phyloP scores from a whole-genome alignment of 2,797 vertebrate genomes.

The Myripristis jacobus region DNA sequence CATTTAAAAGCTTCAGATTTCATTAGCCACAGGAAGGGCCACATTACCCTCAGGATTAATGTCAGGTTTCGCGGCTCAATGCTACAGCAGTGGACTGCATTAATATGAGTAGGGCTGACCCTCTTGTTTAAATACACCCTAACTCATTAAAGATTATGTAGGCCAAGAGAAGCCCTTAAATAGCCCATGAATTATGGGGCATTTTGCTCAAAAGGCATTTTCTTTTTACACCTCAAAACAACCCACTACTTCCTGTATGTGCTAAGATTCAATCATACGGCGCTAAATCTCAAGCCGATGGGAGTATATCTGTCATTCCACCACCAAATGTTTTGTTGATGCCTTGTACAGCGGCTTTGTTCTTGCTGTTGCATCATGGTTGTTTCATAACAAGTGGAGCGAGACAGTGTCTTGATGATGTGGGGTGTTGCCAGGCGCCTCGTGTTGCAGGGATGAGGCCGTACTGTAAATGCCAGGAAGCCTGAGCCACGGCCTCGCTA shows the following conservation, averaged over 20 bases:
- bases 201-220: slow-evolving; percentile 61
- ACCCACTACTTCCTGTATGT: slow-evolving; percentile 62
- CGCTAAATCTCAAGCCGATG: slow-evolving; percentile 44
- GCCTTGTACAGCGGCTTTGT: slow-evolving; percentile 39
- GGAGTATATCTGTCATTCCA: slow-evolving; percentile 49
- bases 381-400: slow-evolving; percentile 68
- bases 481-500: slow-evolving; percentile 62
- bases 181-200: slow-evolving; percentile 72
- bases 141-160: slow-evolving; percentile 79
- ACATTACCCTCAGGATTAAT: slow-evolving; percentile 87
- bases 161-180: slow-evolving; percentile 74
- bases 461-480: slow-evolving; percentile 48
- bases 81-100: slow-evolving; percentile 72
- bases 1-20: slow-evolving; percentile 86
- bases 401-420: slow-evolving; percentile 51
- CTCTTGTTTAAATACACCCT: slow-evolving; percentile 79
- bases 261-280: slow-evolving; percentile 42
- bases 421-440: slow-evolving; percentile 26
- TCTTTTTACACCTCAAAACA: slow-evolving; percentile 64
- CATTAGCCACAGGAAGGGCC: slow-evolving; percentile 86
- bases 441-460: slow-evolving; percentile 41
- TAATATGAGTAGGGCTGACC: slow-evolving; percentile 75
- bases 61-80: slow-evolving; percentile 78
- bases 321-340: slow-evolving; percentile 60
- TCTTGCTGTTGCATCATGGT: slow-evolving; percentile 62